Evolutionary conservation across 1,140 invertebrate species (phyloP), one percentile per base, ranked within the genome.

Genomic region (Dufourea novaeangliae): DNA sequence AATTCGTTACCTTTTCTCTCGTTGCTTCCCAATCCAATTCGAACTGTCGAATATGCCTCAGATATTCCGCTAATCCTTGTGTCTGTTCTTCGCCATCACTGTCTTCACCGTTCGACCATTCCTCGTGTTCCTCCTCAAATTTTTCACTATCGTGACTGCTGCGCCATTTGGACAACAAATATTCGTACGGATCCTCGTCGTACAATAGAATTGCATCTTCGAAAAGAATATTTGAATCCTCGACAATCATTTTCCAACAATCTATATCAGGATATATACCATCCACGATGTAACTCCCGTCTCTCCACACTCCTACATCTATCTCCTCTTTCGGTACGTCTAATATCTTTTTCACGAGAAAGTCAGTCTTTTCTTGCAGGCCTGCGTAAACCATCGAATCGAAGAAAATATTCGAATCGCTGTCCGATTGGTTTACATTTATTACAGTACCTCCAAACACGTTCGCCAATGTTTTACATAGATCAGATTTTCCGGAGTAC

Each of bases 271-370:
- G 84, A 32, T 91, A 88, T 89, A 95, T 93, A 5, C 92, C 94
- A 87, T 95, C 94, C 34, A 95, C 87, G 75, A 95, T 92, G 92
- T 93, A 95, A 69, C 93, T 93, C 20, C 92, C 92, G 80, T 92
- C 92, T 68, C 82, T 79, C 44, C 20, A 62, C 25, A 80, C 57
- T n/a, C 72, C 71, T 20, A 71, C 87, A 61, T 68, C 90, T 64
- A 77, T 75, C 67, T 78, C 83, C 82, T 73, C 85, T 50, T 78
- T 79, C 12, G 77, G 87, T 46, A 78, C 83, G 44, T 76, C 80
- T 78, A 81, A 85, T 44, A 94, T 90, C 12, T 87, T 81, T 17
- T 82, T 88, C 29, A 88, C 80, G 12, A 94, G 86, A 84, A 92
- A 88, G 59, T 89, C 86, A 78, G 91, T 86, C 56, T 92, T 74